phyloP scores from a whole-genome alignment of 1,140 invertebrate genomes.

The Thaumatotibia leucotreta region DNA sequence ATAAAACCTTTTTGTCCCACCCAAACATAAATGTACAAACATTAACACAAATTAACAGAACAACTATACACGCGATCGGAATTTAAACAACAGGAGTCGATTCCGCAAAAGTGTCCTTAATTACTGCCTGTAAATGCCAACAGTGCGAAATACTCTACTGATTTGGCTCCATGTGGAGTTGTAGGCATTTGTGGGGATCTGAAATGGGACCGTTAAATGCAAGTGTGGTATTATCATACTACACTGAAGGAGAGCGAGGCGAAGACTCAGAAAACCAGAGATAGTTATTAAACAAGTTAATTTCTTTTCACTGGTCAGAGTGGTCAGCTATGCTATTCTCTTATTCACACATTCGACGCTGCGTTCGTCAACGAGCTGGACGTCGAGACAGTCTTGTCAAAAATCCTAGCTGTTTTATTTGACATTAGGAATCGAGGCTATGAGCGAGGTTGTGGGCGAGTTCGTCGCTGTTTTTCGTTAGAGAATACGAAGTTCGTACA shows the following conservation, averaged over 20 bases:
- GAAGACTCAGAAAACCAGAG: not conserved
- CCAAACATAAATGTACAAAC: slow-evolving; percentile 3
- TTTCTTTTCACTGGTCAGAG: no score
- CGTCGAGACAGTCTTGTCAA: no score
- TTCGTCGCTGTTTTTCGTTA: no score
- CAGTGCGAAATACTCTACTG: not conserved
- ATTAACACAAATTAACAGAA: slow-evolving; percentile 14
- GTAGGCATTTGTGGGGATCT: not conserved
- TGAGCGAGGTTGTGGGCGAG: no score
- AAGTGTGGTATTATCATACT: not conserved
- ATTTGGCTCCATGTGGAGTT: not conserved
- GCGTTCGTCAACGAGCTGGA: no score
- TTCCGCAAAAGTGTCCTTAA: slow-evolving; percentile 11
- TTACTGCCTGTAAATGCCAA: not conserved
- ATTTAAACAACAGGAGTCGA: slow-evolving; percentile 14
- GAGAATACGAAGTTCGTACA: no score
- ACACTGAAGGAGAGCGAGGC: not conserved
- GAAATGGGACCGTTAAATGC: slow-evolving; percentile 6
- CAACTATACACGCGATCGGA: slow-evolving; percentile 13
- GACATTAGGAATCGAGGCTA: no score
- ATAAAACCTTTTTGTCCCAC: not conserved
- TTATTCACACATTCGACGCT: no score
- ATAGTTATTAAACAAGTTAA: no score
- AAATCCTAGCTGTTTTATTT: no score
- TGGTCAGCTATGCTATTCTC: no score